Evolutionary conservation across 1,140 invertebrate species (phyloP), one percentile per base, ranked within the genome.

Genomic region (Sarcophaga peregrina): DNA sequence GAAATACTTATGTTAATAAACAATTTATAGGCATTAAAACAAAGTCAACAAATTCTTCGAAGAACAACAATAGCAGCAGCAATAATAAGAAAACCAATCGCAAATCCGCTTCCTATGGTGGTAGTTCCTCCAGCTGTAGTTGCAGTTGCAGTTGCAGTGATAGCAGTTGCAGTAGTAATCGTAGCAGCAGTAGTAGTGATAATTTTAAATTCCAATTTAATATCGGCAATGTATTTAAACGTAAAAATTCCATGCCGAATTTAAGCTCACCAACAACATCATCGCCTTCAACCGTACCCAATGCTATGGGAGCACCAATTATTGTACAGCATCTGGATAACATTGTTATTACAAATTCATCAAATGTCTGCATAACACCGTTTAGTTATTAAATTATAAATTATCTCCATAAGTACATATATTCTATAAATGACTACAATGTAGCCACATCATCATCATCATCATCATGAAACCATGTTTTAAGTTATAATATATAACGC

Each of bases 321-420:
- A 78, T 52, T 78, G 17, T 47, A 52, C 75, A 78, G n/a, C 50
- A 48, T 52, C 15, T 78, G 20, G 75, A 47, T 25, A 50, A 52
- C 50, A 78, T 78, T 20, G 75, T 78, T 50, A 78, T 78, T 20
- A 47, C 75, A 3, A 52, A 78, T 78, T 48, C 75, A 10, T 78
- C 75, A 11, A 78, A 78, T 78, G 20, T 78, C n/a, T 78, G 75
- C 20, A 78, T 78, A 78, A 50, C 75, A 25, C 75, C 75, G 9
- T 17, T 8, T 68, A 68, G 6, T 4, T 37, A 37, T 37, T 37
- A 4, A 37, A 37, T 37, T 68, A 68, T 10, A 4, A 62, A 62
- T 62, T 5, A n/a, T n/a, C 13, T 13, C 54, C n/a, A 37, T 15
- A 58, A 58, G 52, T 13, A 54, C n/a, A n/a, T n/a, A 13, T 13